Conservation (phyloP, 35 echinoderm and acorn worm species). For the Diadema setosum region DNA sequence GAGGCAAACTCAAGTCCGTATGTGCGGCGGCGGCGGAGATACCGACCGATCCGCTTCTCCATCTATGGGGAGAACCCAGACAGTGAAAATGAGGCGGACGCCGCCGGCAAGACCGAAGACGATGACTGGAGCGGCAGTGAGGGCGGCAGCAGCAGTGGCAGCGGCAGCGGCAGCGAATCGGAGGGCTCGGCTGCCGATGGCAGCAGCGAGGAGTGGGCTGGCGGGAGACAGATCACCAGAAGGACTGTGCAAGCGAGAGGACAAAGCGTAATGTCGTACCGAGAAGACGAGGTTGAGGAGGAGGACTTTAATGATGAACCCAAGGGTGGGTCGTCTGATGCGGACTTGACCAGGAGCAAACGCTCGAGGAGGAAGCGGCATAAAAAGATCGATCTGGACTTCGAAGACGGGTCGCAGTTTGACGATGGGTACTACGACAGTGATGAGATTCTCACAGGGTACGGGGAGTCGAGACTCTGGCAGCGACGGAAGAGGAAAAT, state of each 20-base stretch:
- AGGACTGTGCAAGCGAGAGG: not conserved
- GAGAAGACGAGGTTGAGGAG: too few relatives aligned
- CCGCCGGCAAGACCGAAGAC: not conserved
- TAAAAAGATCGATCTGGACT: conserved; percentile 8
- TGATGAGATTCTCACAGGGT: too few relatives aligned
- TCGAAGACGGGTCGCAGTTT: not conserved
- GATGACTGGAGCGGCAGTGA: not conserved
- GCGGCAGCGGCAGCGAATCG: not conserved
- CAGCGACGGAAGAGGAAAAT: too few relatives aligned
- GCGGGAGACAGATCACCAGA: not conserved
- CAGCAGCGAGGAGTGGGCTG: too few relatives aligned
- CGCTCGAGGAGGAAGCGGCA: not conserved
- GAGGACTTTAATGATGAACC: not conserved
- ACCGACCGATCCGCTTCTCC: not conserved
- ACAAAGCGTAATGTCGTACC: too few relatives aligned
- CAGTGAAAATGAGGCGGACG: not conserved
- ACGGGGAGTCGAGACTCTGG: too few relatives aligned
- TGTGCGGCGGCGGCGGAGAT: not conserved
- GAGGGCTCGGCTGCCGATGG: too few relatives aligned
- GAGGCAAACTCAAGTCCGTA: not conserved
- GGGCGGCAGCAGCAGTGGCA: not conserved
- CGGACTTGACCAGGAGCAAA: not conserved
- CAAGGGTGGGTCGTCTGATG: not conserved
- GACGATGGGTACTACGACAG: not conserved
- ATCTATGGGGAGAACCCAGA: not conserved